Conservation (phyloP, 2,888 invertebrate genomes). For the Oeneis ivallda region DNA sequence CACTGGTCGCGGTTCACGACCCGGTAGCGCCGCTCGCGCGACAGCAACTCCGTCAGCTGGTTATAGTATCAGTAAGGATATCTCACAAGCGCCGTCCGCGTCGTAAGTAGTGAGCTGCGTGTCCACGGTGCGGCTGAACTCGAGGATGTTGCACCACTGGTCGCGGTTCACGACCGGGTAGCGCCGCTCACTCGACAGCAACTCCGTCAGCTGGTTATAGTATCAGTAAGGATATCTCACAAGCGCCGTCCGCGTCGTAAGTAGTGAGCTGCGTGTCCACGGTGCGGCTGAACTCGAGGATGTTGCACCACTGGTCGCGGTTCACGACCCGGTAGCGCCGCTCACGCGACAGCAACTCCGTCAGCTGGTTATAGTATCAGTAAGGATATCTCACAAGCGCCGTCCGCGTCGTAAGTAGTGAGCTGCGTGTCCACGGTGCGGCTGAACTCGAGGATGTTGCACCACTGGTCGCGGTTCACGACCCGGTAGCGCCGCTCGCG, state of each 20-base stretch:
- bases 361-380: constrained; percentile 92
- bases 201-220: constrained; percentile 90
- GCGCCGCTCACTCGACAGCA: constrained; percentile 88
- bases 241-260: constrained; percentile 97
- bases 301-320: constrained; percentile 93
- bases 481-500: constrained; percentile 95
- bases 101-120: too few relatives aligned
- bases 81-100: too few relatives aligned
- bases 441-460: constrained; percentile 97
- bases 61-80: too few relatives aligned
- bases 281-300: constrained; percentile 95
- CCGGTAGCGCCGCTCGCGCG: too few relatives aligned
- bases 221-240: constrained; percentile 83
- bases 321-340: constrained; percentile 91
- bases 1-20: too few relatives aligned
- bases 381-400: constrained; percentile 93
- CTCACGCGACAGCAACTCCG: constrained; percentile 93
- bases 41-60: too few relatives aligned
- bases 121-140: too few relatives aligned
- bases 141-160: too few relatives aligned
- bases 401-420: constrained; percentile 95
- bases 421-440: constrained; percentile 92
- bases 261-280: constrained; percentile 91
- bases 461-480: constrained; percentile 88
- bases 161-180: too few relatives aligned